A percentile compares a stretch with the other conserved stretches of the same genome.
Conservation (phyloP, 2,888 invertebrate species). For the Bhutanitis thaidina region DNA sequence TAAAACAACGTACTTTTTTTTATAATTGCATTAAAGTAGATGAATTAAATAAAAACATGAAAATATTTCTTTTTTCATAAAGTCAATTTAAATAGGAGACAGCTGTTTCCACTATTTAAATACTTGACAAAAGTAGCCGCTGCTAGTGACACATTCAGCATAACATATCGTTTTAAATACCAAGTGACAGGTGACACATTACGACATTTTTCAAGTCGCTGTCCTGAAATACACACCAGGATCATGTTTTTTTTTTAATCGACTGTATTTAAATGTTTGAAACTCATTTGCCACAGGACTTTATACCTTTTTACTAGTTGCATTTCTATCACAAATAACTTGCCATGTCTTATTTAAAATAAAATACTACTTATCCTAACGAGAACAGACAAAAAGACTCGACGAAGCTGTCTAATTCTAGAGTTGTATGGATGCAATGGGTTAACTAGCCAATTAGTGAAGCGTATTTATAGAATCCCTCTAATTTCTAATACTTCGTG, state of each 20-base stretch:
- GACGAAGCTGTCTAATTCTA: slow-evolving; percentile 47
- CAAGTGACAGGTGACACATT: slow-evolving; percentile 80
- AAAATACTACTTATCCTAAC: slow-evolving; percentile 50
- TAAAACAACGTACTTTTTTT: too few relatives aligned
- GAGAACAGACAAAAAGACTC: slow-evolving; percentile 55
- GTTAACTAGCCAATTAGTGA: slow-evolving; percentile 48
- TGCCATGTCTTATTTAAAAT: slow-evolving; percentile 34
- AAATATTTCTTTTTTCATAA: slow-evolving; percentile 42
- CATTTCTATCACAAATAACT: slow-evolving; percentile 6
- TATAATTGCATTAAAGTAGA: too few relatives aligned
- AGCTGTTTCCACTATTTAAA: slow-evolving; percentile 71
- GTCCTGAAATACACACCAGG: slow-evolving; percentile 65
- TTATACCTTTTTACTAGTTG: slow-evolving; percentile 35
- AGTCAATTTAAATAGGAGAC: slow-evolving; percentile 38
- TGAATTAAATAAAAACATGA: too few relatives aligned
- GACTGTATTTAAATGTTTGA: slow-evolving; percentile 37
- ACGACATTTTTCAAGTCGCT: slow-evolving; percentile 79
- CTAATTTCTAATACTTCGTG: slow-evolving; percentile 17
- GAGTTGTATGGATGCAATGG: slow-evolving; percentile 50
- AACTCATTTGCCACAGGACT: slow-evolving; percentile 29
- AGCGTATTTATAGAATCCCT: slow-evolving; percentile 23
- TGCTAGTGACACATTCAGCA: slow-evolving; percentile 59
- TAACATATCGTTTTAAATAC: slow-evolving; percentile 78
- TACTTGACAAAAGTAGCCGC: slow-evolving; percentile 54
- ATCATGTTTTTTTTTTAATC: slow-evolving; percentile 61